phyloP scores from a whole-genome alignment of 2,888 invertebrate species.

The Synanthedon tipuliformis region DNA sequence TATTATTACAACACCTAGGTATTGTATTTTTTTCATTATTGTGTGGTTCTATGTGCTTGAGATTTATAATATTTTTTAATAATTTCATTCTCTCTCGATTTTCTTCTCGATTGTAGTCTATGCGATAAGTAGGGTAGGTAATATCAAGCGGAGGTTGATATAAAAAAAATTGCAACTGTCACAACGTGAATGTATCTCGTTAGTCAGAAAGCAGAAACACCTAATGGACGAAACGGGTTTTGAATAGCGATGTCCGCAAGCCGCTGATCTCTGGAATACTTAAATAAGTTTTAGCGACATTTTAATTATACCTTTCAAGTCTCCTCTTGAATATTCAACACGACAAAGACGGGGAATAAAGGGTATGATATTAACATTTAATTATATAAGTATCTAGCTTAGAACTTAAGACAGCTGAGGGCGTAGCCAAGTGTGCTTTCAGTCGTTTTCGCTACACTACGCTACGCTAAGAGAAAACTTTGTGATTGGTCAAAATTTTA shows the following conservation, averaged over 20 bases:
- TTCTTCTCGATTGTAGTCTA: no score
- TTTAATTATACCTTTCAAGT: conserved; percentile 54
- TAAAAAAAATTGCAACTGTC: neutral
- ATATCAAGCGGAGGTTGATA: no score
- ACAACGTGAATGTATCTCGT: neutral
- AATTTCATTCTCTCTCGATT: no score
- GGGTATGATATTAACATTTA: conserved; percentile 13
- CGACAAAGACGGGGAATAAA: conserved; percentile 17
- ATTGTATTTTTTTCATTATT: no score
- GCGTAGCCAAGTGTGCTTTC: no score
- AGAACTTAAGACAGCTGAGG: neutral
- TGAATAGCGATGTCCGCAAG: conserved; percentile 49
- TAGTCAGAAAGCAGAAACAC: neutral
- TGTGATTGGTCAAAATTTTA: no score
- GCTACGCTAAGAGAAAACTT: no score
- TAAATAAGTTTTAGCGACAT: conserved; percentile 58
- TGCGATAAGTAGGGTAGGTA: no score
- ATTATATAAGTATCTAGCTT: neutral
- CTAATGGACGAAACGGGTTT: conserved; percentile 46
- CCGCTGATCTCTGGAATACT: conserved; percentile 42
- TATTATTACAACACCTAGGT: no score
- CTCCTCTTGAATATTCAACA: conserved; percentile 53
- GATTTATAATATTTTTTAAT: no score
- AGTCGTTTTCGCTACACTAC: no score
- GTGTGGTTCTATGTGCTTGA: no score